phyloP scores from a whole-genome alignment of 2,888 invertebrate species.

The Trichogramma evanescens region DNA sequence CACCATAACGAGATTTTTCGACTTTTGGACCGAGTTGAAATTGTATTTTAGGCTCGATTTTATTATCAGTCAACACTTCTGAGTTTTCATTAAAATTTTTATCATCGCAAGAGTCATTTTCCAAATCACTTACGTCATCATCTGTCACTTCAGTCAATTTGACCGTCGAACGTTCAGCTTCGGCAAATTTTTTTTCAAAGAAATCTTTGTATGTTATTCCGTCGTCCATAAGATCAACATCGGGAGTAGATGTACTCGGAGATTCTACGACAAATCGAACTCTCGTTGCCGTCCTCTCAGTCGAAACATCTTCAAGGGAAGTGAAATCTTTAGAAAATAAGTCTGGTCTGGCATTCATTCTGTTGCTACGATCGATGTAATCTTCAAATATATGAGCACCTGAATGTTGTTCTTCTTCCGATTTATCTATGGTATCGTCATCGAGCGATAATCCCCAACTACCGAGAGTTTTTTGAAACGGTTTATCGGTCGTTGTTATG shows the following conservation, averaged over 20 bases:
- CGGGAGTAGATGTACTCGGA: slow-evolving; percentile 27
- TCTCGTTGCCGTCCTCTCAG: slow-evolving; percentile 24
- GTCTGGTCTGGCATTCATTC: slow-evolving; percentile 19
- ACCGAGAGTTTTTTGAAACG: slow-evolving; percentile 37
- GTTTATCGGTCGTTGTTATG: slow-evolving; percentile 39
- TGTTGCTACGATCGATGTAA: slow-evolving; percentile 34
- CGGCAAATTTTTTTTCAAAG: slow-evolving; percentile 8
- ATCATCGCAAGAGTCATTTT: background rate
- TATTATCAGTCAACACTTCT: background rate
- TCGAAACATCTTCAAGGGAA: background rate
- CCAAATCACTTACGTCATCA: slow-evolving; percentile 2
- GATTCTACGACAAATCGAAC: slow-evolving; percentile 39
- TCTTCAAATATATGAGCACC: slow-evolving; percentile 36
- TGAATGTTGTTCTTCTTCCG: slow-evolving; percentile 7
- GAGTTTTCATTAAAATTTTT: slow-evolving; percentile 4
- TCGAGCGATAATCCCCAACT: slow-evolving; percentile 28
- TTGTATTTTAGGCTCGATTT: background rate
- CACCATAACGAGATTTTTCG: background rate
- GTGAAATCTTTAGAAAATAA: slow-evolving; percentile 11
- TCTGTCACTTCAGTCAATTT: slow-evolving; percentile 9
- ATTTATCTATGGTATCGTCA: slow-evolving; percentile 9
- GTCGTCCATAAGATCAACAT: slow-evolving; percentile 21
- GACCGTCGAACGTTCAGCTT: background rate
- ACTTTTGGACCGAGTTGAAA: background rate
- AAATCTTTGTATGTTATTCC: slow-evolving; percentile 4